Evolutionary conservation across 2,113 vertebrate genomes (phyloP).

Genomic region (Poicephalus gulielmi): DNA sequence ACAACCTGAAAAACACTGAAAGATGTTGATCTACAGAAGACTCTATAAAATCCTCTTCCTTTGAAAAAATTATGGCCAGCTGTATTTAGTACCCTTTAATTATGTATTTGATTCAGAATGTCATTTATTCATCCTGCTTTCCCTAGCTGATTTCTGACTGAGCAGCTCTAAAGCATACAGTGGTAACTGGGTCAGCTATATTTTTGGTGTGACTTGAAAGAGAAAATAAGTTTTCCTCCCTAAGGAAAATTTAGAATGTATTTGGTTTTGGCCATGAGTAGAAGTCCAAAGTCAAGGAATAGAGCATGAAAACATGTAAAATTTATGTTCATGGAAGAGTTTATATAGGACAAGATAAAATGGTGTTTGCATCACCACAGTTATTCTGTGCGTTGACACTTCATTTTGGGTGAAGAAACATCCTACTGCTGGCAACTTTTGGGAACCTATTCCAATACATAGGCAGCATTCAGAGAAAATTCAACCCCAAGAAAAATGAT

Average conservation of each 20-base stretch:
- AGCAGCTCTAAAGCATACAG: neutral
- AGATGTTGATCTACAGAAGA: neutral
- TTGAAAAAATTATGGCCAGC: conserved; percentile 32
- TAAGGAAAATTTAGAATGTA: neutral
- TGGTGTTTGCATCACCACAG: neutral
- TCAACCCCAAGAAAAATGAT: neutral
- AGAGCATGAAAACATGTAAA: neutral
- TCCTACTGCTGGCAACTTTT: neutral
- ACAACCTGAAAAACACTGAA: neutral
- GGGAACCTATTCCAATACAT: neutral
- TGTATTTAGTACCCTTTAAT: conserved; percentile 50
- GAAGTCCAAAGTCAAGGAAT: neutral
- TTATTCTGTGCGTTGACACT: neutral
- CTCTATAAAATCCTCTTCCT: conserved; percentile 22
- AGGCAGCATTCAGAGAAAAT: neutral
- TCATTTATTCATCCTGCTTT: conserved; percentile 35
- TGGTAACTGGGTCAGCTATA: conserved; percentile 38
- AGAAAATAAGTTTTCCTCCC: conserved; percentile 15
- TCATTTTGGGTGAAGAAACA: neutral
- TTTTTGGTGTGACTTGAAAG: conserved; percentile 34
- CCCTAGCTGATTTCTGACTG: conserved; percentile 46
- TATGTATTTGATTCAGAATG: conserved; percentile 38
- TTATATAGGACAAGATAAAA: neutral
- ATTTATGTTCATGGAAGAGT: neutral
- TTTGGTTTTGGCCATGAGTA: neutral